These are phyloP conservation scores for Hycleus cichorii DNA, from an alignment of 1,140 invertebrate species.

Conservation along the genomic window DNA sequence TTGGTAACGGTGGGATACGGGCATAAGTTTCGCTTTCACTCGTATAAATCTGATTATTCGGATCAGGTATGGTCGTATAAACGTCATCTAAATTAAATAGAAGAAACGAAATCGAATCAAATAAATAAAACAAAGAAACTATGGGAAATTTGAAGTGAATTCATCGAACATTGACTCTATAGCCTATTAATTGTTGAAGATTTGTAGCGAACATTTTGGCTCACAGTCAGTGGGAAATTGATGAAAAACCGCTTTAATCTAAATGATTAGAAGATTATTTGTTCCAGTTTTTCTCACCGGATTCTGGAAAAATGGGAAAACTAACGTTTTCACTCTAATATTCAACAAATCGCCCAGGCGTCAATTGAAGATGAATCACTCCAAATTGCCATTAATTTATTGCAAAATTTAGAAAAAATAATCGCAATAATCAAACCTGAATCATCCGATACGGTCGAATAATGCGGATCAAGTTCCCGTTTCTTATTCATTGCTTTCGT, in stretches of 20 bases:
- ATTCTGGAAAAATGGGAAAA: no score
- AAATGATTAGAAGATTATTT: no score
- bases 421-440: constrained; percentile 50
- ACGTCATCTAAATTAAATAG: constrained; percentile 63
- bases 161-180: no score
- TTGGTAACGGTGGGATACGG: constrained; percentile 65
- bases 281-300: no score
- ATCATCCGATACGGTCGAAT: constrained; percentile 77
- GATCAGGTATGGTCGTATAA: constrained; percentile 83
- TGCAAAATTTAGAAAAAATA: no score
- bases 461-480: constrained; percentile 61
- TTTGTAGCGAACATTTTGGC: neutral
- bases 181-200: no score
- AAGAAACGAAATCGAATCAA: neutral
- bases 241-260: neutral
- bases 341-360: no score
- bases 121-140: no score
- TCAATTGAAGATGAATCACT: no score
- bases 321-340: no score
- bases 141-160: no score
- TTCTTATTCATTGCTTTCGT: constrained; percentile 43
- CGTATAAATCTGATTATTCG: constrained; percentile 59
- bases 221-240: neutral
- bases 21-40: constrained; percentile 84
- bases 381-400: no score